A percentile compares a stretch with the other conserved stretches of the same genome.
These are phyloP conservation scores for Agrenia bidenticulata DNA, from an alignment of 2,888 invertebrate species.

Conservation along the genomic window DNA sequence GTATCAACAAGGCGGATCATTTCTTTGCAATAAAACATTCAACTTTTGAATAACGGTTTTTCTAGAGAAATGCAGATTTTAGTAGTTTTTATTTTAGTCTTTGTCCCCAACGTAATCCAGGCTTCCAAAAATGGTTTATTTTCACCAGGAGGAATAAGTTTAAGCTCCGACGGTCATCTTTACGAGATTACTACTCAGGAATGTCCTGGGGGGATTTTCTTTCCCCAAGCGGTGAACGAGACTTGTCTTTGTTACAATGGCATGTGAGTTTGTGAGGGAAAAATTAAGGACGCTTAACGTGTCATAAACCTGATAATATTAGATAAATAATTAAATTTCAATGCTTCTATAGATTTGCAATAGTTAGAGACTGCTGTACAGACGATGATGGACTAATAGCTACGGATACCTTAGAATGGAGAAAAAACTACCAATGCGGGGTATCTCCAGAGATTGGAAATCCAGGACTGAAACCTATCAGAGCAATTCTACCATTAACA, in stretches of 20 bases:
- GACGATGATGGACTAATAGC: constrained; percentile 3
- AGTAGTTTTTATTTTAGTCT: too few species aligned
- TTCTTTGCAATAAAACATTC: too few species aligned
- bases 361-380: constrained; percentile 31
- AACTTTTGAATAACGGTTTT: too few species aligned
- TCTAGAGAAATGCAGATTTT: too few species aligned
- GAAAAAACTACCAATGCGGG: constrained; percentile 27
- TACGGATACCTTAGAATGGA: constrained; percentile 28
- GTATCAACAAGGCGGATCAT: too few species aligned
- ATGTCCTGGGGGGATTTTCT: constrained; percentile 35
- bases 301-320: background rate
- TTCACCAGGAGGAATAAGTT: constrained; percentile 14
- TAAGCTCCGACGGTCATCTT: constrained; percentile 21
- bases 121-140: too few species aligned
- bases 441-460: constrained; percentile 11
- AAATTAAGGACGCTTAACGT: background rate
- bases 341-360: constrained; percentile 29
- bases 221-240: constrained; percentile 30
- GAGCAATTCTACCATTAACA: constrained; percentile 29
- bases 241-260: constrained; percentile 35
- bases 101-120: too few species aligned
- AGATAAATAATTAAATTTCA: background rate
- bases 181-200: constrained; percentile 24
- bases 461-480: constrained; percentile 11
- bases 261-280: constrained; percentile 30